phyloP scores from a whole-genome alignment of 1,140 invertebrate genomes.

The Nomia melanderi region DNA sequence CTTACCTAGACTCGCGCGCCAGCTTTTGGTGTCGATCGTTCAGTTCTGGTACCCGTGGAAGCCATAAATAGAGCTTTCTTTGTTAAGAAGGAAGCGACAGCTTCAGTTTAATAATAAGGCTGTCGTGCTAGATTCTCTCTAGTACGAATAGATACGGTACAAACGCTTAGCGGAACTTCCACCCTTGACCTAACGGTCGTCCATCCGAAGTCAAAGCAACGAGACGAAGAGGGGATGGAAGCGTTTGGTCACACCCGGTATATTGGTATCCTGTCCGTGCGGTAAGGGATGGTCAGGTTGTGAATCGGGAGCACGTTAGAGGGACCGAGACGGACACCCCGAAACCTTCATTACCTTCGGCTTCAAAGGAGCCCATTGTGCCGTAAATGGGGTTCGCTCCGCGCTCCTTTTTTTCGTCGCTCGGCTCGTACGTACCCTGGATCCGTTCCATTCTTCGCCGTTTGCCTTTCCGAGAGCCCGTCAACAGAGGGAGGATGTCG shows the following conservation, averaged over 20 bases:
- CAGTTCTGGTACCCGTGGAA: no score
- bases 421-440: slow-evolving; percentile 59
- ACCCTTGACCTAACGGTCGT: no score
- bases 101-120: no score
- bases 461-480: slow-evolving; percentile 67
- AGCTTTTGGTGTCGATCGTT: no score
- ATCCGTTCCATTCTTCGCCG: slow-evolving; percentile 68
- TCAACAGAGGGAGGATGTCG: slow-evolving; percentile 34
- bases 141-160: no score
- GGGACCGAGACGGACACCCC: slow-evolving; percentile 66
- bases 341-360: slow-evolving; percentile 72
- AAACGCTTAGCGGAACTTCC: no score
- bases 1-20: no score
- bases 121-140: no score
- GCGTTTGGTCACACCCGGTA: slow-evolving; percentile 59
- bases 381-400: slow-evolving; percentile 69
- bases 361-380: slow-evolving; percentile 73
- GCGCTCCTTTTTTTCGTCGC: slow-evolving; percentile 56
- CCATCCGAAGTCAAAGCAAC: no score
- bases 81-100: no score
- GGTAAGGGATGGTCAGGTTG: slow-evolving; percentile 69
- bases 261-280: slow-evolving; percentile 64
- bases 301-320: slow-evolving; percentile 60
- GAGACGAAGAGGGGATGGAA: not conserved
- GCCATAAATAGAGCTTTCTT: no score